A percentile compares a stretch with the other conserved stretches of the same genome.
These are phyloP conservation scores for Sebastes cheni DNA, from an alignment of 2,797 vertebrate genomes.

Conservation along the genomic window DNA sequence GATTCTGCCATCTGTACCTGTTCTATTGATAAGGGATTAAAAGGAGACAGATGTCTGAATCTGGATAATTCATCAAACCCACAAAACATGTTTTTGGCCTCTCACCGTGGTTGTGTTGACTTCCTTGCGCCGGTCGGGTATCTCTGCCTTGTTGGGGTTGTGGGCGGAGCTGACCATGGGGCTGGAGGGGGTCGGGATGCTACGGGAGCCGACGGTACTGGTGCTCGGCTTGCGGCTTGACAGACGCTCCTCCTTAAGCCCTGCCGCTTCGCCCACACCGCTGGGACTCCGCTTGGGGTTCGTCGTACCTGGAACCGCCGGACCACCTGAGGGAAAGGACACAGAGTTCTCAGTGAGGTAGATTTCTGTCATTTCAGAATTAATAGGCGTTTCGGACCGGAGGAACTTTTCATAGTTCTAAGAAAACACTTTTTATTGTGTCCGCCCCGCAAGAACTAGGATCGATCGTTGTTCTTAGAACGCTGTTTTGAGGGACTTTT, in stretches of 20 bases:
- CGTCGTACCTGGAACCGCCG: slow-evolving; percentile 81
- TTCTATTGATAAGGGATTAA: slow-evolving; percentile 4
- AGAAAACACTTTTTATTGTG: too few species aligned
- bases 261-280: slow-evolving; percentile 80
- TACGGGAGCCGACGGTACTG: slow-evolving; percentile 83
- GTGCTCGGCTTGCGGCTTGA: slow-evolving; percentile 86
- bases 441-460: too few species aligned
- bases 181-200: slow-evolving; percentile 87
- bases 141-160: slow-evolving; percentile 94
- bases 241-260: slow-evolving; percentile 88
- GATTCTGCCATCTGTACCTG: slow-evolving; percentile 29
- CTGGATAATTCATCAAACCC: background rate
- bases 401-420: too few species aligned
- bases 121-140: slow-evolving; percentile 91
- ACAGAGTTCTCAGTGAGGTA: background rate
- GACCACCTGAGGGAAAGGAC: slow-evolving; percentile 81
- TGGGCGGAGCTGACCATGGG: slow-evolving; percentile 95
- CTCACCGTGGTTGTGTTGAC: slow-evolving; percentile 84
- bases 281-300: slow-evolving; percentile 91
- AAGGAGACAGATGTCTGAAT: background rate
- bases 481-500: too few species aligned
- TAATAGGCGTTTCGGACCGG: too few species aligned
- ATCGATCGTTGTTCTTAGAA: too few species aligned
- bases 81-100: slow-evolving; percentile 12
- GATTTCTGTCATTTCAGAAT: background rate